Evolutionary conservation across 2,888 invertebrate genomes (phyloP), one percentile per base, ranked within the genome.

Genomic region (Eupithecia pulchellata): DNA sequence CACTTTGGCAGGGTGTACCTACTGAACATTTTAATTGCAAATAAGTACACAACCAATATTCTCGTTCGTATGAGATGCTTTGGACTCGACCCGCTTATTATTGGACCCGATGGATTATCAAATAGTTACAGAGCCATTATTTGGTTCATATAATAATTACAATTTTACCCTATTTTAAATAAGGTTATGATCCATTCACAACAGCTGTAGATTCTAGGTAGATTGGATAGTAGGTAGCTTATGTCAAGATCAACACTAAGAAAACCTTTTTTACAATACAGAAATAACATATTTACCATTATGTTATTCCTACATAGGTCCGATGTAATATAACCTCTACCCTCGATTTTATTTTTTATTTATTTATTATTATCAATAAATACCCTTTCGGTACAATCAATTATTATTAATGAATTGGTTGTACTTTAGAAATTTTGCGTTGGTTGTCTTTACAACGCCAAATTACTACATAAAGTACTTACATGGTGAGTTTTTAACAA

Each of bases 21-120:
- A 30, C 58, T 52, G 60, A 64, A 69, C 57, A 47, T 66, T 63
- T 69, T 64, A 61, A 65, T 63, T 60, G 64, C 78, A 80, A 82
- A 84, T 93, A 94, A 94, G 94, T 94, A 94, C 93, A 93, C 93
- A 93, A 93, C 94, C 94, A 89, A 88, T 85, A 83, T 87, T 84
- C 81, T 57, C 61, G 36, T 36, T 61, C 60, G 60, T 32, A 32
- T 66, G 52, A 25, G 25, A 25, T 52, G 25, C 25, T 25, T 25
- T 25, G 25, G 13, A 52, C 25, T 25, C 25, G 13, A 25, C 25
- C 52, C 11, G 52, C 13, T 52, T 52, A 52, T 52, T n/a, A 13
- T 52, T 52, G 52, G 20, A 52, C 52, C 13, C 11, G 20, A 4
- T 52, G 20, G 47, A 47, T 47, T 20, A 47, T 47, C 11, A 47